Evolutionary conservation across 2,113 vertebrate genomes (phyloP).

Genomic region (Passer montanus): DNA sequence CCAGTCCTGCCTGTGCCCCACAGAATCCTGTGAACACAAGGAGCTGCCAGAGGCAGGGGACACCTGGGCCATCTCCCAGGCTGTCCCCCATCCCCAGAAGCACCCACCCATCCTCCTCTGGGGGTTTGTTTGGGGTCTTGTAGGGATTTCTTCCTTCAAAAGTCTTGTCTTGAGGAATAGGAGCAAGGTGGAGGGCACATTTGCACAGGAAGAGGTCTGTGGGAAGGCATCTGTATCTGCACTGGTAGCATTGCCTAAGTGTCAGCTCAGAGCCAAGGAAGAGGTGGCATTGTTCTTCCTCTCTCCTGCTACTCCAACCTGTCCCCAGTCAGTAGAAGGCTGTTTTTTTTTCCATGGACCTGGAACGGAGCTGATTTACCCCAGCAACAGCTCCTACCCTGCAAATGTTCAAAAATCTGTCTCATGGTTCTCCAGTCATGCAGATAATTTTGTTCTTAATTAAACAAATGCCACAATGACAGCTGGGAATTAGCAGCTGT

Average conservation of each 20-base stretch:
- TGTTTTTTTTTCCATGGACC: neutral
- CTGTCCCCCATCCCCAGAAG: neutral
- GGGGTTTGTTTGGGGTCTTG: neutral
- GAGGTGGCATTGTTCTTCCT: rapidly evolving
- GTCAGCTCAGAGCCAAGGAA: neutral
- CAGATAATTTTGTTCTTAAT: slow-evolving; percentile 21
- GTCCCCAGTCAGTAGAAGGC: rapidly evolving
- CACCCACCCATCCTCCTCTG: neutral
- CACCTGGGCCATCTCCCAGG: neutral
- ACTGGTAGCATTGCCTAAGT: rapidly evolving
- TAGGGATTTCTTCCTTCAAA: neutral
- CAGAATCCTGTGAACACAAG: rapidly evolving
- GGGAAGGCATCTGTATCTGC: neutral
- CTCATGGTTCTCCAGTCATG: neutral
- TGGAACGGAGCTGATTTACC: rapidly evolving
- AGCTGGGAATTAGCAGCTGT: slow-evolving; percentile 37
- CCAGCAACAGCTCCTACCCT: neutral
- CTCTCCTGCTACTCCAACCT: neutral
- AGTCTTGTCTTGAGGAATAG: rapidly evolving
- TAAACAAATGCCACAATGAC: slow-evolving; percentile 28
- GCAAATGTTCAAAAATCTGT: neutral
- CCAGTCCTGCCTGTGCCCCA: neutral
- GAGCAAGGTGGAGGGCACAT: rapidly evolving
- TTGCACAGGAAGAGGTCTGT: neutral
- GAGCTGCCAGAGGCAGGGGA: neutral